Percentiles rank a stretch among this genome's conserved stretches.
These are phyloP conservation scores for Protobothrops mucrosquamatus DNA, from an alignment of 2,113 vertebrate genomes.

Conservation along the genomic window DNA sequence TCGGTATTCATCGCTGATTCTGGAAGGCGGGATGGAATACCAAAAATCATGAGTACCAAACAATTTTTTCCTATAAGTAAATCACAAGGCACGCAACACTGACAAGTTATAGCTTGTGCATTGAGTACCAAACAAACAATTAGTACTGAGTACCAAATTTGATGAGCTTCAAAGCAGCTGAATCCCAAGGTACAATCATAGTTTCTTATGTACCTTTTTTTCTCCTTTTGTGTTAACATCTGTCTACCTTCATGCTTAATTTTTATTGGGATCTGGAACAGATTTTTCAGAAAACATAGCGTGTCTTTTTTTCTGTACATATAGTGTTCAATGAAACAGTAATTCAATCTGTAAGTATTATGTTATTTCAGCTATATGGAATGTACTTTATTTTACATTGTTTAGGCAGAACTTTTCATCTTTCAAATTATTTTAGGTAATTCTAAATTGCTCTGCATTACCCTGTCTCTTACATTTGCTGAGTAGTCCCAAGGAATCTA, in stretches of 20 bases:
- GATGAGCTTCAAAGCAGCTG: not conserved
- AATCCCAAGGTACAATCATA: not conserved
- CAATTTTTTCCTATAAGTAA: not conserved
- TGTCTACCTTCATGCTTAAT: not conserved
- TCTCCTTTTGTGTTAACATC: not conserved
- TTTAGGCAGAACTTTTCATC: conserved; percentile 40
- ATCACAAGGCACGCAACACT: not conserved
- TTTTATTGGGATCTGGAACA: not conserved
- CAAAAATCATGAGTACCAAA: not conserved
- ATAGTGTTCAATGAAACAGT: not conserved
- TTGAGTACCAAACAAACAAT: not conserved
- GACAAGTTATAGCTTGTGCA: not conserved
- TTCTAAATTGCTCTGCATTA: conserved; percentile 89
- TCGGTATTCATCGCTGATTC: not conserved
- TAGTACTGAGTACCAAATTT: not conserved
- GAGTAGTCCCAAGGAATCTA: conserved; percentile 90
- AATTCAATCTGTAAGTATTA: not conserved
- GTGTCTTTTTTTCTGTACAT: not conserved
- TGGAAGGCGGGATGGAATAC: not conserved
- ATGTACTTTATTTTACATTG: not conserved
- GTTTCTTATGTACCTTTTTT: not conserved
- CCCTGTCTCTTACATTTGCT: conserved; percentile 89
- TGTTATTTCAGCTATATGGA: not conserved
- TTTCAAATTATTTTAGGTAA: conserved; percentile 75
- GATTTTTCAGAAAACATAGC: not conserved